Percentiles rank a stretch among this genome's conserved stretches.
These are phyloP conservation scores for Coelinius sp. DNA, from an alignment of 2,888 invertebrate genomes.

Conservation along the genomic window DNA sequence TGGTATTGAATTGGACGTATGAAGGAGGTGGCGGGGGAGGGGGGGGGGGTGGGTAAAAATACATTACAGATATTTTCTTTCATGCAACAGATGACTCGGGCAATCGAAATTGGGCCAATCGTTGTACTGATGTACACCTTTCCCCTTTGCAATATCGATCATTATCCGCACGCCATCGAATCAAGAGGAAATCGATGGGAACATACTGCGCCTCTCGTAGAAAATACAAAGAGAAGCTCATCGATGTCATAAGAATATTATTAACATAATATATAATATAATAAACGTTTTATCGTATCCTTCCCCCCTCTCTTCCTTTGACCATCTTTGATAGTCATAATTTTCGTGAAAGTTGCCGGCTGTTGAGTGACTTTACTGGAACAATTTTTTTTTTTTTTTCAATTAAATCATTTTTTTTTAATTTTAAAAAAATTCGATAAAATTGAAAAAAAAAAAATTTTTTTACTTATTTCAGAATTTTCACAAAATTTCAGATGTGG, in stretches of 20 bases:
- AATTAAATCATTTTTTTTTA: background rate
- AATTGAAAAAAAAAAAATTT: too few relatives aligned
- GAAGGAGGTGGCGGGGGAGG: too few relatives aligned
- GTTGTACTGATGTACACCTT: conserved; percentile 27
- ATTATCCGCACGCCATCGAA: conserved; percentile 33
- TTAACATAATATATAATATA: conserved; percentile 24
- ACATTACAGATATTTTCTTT: conserved; percentile 14
- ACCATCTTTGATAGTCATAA: conserved; percentile 39
- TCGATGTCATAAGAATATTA: background rate
- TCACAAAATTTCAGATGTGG: conserved; percentile 36
- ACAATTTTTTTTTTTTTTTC: background rate
- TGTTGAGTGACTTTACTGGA: conserved; percentile 15
- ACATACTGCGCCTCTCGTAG: conserved; percentile 18
- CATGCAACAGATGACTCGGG: conserved; percentile 12
- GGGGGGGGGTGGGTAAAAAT: background rate
- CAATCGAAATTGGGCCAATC: conserved; percentile 28
- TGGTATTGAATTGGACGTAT: background rate
- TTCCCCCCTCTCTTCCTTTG: conserved; percentile 32
- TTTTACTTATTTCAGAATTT: background rate
- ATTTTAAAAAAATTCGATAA: too few relatives aligned
- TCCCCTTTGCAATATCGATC: conserved; percentile 31
- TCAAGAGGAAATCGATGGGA: conserved; percentile 24
- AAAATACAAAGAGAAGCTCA: conserved; percentile 29
- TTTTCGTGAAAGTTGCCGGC: conserved; percentile 48
- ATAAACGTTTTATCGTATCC: conserved; percentile 26